phyloP scores from a whole-genome alignment of 2,888 invertebrate genomes.

The Pomacea canaliculata region DNA sequence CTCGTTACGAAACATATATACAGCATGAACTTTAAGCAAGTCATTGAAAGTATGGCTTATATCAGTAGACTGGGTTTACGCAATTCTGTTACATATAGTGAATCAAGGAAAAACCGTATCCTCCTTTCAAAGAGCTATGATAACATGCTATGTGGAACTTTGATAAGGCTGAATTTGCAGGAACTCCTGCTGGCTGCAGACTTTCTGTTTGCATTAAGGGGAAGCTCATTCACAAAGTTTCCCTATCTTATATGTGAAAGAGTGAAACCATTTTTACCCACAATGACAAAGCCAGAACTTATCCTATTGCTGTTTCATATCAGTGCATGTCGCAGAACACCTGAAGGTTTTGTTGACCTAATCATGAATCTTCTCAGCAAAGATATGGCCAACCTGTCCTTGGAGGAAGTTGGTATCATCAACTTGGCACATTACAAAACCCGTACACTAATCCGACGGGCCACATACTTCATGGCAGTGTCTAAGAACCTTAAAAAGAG shows the following conservation, averaged over 20 bases:
- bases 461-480: slow-evolving; percentile 15
- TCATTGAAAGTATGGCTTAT: slow-evolving; percentile 9
- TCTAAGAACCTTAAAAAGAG: neutral
- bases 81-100: neutral
- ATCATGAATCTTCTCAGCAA: neutral
- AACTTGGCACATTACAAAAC: slow-evolving; percentile 25
- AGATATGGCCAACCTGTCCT: slow-evolving; percentile 3
- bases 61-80: slow-evolving; percentile 10
- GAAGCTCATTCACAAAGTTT: slow-evolving; percentile 13
- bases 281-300: slow-evolving; percentile 13
- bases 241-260: slow-evolving; percentile 11
- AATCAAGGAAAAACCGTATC: slow-evolving; percentile 16
- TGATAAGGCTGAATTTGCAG: neutral
- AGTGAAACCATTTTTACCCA: slow-evolving; percentile 4
- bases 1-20: neutral
- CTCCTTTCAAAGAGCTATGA: slow-evolving; percentile 17
- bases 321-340: slow-evolving; percentile 2
- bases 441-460: neutral
- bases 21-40: neutral
- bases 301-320: slow-evolving; percentile 14
- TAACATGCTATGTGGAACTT: neutral
- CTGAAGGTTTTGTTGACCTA: slow-evolving; percentile 5
- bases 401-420: slow-evolving; percentile 14
- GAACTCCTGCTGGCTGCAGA: slow-evolving; percentile 20
- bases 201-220: slow-evolving; percentile 15